phyloP scores from a whole-genome alignment of 2,888 invertebrate genomes.

The Ectobius pallidus region DNA sequence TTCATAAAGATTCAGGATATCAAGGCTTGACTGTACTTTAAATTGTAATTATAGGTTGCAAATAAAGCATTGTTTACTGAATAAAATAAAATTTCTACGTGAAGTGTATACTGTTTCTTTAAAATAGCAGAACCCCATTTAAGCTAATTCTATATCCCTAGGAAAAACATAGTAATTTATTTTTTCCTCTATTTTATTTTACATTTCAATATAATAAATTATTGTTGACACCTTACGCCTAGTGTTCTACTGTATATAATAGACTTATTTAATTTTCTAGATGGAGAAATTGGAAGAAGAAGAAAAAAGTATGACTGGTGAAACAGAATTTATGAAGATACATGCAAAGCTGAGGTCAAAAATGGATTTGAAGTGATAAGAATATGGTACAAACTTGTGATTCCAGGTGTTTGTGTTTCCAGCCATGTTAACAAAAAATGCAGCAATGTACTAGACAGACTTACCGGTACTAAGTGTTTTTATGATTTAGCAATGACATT shows the following conservation, averaged over 20 bases:
- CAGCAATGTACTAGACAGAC: too few relatives aligned
- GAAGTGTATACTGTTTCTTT: neutral
- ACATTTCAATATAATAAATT: constrained; percentile 5
- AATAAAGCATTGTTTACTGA: too few relatives aligned
- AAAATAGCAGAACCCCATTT: neutral
- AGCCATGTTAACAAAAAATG: too few relatives aligned
- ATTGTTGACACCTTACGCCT: neutral
- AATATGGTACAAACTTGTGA: too few relatives aligned
- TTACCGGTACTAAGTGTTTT: too few relatives aligned
- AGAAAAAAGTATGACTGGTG: constrained; percentile 44
- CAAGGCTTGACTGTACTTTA: too few relatives aligned
- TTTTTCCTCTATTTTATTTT: neutral
- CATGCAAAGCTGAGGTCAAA: constrained; percentile 67
- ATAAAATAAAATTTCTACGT: too few relatives aligned
- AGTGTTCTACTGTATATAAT: neutral
- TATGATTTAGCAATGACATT: too few relatives aligned
- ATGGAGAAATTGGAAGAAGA: constrained; percentile 48
- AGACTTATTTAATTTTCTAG: constrained; percentile 44
- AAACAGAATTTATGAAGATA: constrained; percentile 64
- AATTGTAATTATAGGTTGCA: too few relatives aligned
- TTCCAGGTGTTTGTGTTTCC: too few relatives aligned
- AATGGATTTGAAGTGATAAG: constrained; percentile 50
- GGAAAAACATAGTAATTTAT: neutral
- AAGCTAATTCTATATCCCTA: neutral
- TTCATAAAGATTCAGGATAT: too few relatives aligned